Base-by-base conservation (phyloP, 2,113 vertebrate genomes). In the Corynorhinus townsendii region DNA sequence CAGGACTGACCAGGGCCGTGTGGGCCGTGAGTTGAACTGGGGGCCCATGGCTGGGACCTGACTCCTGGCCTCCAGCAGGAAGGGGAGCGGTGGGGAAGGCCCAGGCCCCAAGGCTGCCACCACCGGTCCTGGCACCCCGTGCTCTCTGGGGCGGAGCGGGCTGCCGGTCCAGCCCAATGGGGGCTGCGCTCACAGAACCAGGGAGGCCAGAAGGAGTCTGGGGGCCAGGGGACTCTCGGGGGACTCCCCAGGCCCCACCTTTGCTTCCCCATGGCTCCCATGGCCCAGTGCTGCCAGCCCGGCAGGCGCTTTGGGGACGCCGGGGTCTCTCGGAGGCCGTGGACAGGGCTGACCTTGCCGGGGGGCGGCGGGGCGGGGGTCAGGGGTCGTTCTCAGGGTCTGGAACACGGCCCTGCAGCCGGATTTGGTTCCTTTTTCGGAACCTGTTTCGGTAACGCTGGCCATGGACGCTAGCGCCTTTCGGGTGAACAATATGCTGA, bases 221-320 rank as follows among this genome's bases (percentile, higher is more conserved):
- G 16, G 19, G 30, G 26, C n/a, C 1, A 0, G 0, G 0, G 5
- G 33, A 16, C 79, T 24, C 59, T 10, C 0, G 0, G 20, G 11
- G 2, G 8, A 3, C 26, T 16, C 62, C 17, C 14, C 52, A 47
- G 43, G 6, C 7, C n/a, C 20, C 0, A 0, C 10, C 47, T 38
- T 14, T 1, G 0, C 71, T 3, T 4, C 72, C 54, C 45, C 10
- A 4, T 2, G 47, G 24, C 30, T 15, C 69, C 15, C 0, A 1
- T 1, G 0, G 2, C 38, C 4, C 45, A 5, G 22, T 35, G 9
- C 30, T 11, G 0, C 56, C 9, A 0, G 22, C 20, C 43, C 8
- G 0, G 30, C 30, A 28, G 15, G 14, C 11, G 3, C 64, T 4
- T 17, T 30, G 56, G 40, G 62, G 16, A 6, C 9, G 0, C 16